phyloP scores from a whole-genome alignment of 2,797 vertebrate species.

The Anolis apletophallus region DNA sequence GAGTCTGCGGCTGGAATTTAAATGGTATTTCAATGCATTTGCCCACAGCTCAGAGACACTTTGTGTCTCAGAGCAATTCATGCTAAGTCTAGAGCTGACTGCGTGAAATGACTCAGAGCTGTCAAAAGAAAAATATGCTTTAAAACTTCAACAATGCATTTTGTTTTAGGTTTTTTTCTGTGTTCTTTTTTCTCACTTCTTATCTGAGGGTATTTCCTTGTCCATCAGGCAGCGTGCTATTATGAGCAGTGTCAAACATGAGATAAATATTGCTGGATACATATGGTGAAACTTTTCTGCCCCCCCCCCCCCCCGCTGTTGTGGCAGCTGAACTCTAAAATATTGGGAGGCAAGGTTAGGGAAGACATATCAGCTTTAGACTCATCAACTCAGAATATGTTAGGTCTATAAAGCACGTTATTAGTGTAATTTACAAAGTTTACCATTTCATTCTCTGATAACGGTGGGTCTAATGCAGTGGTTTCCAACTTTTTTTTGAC shows the following conservation, averaged over 20 bases:
- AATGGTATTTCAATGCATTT: conserved; percentile 22
- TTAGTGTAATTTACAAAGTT: background rate
- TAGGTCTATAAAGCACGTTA: background rate
- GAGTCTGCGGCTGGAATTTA: background rate
- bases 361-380: no score
- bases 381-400: background rate
- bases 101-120: conserved; percentile 9
- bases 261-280: background rate
- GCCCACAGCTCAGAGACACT: background rate
- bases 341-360: no score
- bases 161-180: background rate
- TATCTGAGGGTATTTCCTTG: background rate
- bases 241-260: background rate
- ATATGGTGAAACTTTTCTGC: background rate
- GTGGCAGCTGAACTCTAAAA: no score
- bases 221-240: background rate
- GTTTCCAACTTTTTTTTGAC: no score
- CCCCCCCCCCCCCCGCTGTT: no score
- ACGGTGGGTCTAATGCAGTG: background rate
- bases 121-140: conserved; percentile 12
- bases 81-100: background rate
- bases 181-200: background rate
- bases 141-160: background rate
- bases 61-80: background rate
- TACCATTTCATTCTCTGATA: background rate